These are phyloP conservation scores for Bucco capensis DNA, from an alignment of 2,113 vertebrate species.

Conservation along the genomic window DNA sequence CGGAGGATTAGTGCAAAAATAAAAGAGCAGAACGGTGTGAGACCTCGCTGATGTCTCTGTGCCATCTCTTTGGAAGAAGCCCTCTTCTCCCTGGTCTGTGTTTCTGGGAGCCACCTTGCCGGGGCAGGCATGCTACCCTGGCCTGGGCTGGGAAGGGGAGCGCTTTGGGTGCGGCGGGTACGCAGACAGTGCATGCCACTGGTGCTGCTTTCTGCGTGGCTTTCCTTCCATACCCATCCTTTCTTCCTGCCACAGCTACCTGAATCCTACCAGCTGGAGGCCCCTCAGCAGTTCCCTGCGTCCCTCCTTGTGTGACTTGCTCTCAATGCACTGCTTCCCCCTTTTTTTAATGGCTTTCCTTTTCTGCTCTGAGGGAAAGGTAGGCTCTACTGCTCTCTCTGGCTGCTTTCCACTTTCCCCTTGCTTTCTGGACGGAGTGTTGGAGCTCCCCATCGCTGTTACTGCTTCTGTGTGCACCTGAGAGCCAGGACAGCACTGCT, in stretches of 20 bases:
- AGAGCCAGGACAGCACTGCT: neutral
- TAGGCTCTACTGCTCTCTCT: fast-evolving
- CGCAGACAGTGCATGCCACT: fast-evolving
- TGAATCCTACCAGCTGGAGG: neutral
- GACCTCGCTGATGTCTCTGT: neutral
- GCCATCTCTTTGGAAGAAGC: neutral
- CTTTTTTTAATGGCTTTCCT: neutral
- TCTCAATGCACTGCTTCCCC: fast-evolving
- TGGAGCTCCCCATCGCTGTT: fast-evolving
- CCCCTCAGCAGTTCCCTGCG: fast-evolving
- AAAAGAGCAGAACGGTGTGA: fast-evolving
- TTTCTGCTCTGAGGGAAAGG: neutral
- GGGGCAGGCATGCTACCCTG: neutral
- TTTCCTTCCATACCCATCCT: neutral
- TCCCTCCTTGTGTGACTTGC: neutral
- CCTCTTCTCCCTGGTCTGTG: neutral
- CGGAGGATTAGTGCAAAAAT: neutral
- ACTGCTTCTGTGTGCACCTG: neutral
- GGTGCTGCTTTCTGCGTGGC: neutral
- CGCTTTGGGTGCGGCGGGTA: fast-evolving
- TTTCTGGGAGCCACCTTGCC: neutral
- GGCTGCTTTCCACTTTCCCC: neutral
- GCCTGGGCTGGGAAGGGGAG: neutral
- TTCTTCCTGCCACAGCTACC: neutral
- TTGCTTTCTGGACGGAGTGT: neutral